Percentiles rank a stretch among this genome's conserved stretches.
phyloP scores from a whole-genome alignment of 2,113 vertebrate species.

The Mionectes macconnelli region DNA sequence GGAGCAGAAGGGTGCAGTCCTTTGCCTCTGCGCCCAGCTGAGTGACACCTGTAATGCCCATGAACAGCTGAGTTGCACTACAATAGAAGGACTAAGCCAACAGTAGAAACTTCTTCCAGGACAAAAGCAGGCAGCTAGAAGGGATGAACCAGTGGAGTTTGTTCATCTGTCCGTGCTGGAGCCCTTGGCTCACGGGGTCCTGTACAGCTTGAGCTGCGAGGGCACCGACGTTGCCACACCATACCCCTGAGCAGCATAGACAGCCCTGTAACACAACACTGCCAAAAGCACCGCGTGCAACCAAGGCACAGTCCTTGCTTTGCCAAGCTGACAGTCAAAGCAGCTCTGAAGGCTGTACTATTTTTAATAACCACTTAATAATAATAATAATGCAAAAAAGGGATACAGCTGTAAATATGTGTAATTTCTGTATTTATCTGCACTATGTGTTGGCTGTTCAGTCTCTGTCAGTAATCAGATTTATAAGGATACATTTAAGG shows the following conservation, averaged over 20 bases:
- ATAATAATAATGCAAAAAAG: constrained; percentile 17
- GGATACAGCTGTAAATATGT: constrained; percentile 30
- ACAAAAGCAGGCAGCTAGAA: not conserved
- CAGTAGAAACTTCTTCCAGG: not conserved
- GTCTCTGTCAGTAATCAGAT: constrained; percentile 6
- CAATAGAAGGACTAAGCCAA: not conserved
- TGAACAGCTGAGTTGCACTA: not conserved
- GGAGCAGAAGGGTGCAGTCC: not conserved
- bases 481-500: constrained; percentile 24
- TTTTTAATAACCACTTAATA: constrained; percentile 44
- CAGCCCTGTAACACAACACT: rapidly evolving
- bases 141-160: not conserved
- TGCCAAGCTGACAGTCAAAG: not conserved
- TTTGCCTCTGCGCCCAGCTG: not conserved
- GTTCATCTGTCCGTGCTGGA: not conserved
- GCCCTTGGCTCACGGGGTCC: not conserved
- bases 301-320: rapidly evolving
- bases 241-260: rapidly evolving
- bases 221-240: not conserved
- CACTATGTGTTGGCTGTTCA: not conserved
- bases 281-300: rapidly evolving
- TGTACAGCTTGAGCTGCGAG: rapidly evolving
- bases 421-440: constrained; percentile 38
- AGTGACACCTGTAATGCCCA: rapidly evolving
- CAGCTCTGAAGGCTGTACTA: not conserved